Evolutionary conservation across 2,888 invertebrate species (phyloP).

Genomic region (Mythimna albipuncta): DNA sequence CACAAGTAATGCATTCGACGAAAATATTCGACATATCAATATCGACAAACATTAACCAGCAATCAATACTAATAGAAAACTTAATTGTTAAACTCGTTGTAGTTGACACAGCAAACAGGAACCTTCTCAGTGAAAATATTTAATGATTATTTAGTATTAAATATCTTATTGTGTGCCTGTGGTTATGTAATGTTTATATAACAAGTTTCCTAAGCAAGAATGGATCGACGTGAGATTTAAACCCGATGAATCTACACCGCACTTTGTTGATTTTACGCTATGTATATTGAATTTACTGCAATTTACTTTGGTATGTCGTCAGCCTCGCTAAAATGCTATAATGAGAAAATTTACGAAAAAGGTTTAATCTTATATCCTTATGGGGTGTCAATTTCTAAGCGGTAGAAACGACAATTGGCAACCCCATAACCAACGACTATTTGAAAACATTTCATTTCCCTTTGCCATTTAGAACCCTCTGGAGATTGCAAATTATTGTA

Average conservation of each 20-base stretch:
- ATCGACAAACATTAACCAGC: constrained; percentile 64
- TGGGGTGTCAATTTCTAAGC: constrained; percentile 22
- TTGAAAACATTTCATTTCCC: constrained; percentile 43
- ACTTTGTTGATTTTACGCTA: constrained; percentile 36
- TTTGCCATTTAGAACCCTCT: constrained; percentile 30
- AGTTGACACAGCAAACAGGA: constrained; percentile 69
- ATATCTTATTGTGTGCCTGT: constrained; percentile 51
- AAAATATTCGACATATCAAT: constrained; percentile 62
- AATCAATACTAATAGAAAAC: constrained; percentile 70
- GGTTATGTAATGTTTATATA: constrained; percentile 56
- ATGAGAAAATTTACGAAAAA: background rate
- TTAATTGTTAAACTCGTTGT: constrained; percentile 76
- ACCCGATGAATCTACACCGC: constrained; percentile 22
- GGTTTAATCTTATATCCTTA: background rate
- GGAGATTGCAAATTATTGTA: constrained; percentile 38
- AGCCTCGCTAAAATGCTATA: background rate
- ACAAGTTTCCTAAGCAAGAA: constrained; percentile 35
- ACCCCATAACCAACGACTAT: constrained; percentile 30
- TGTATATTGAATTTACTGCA: constrained; percentile 25
- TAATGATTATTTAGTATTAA: constrained; percentile 61
- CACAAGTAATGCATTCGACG: constrained; percentile 58
- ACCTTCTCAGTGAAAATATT: constrained; percentile 42
- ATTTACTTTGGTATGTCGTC: background rate
- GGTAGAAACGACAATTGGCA: constrained; percentile 13
- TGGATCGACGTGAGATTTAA: constrained; percentile 33